These are phyloP conservation scores for Girardinus metallicus DNA, from an alignment of 2,797 vertebrate species.

Conservation along the genomic window DNA sequence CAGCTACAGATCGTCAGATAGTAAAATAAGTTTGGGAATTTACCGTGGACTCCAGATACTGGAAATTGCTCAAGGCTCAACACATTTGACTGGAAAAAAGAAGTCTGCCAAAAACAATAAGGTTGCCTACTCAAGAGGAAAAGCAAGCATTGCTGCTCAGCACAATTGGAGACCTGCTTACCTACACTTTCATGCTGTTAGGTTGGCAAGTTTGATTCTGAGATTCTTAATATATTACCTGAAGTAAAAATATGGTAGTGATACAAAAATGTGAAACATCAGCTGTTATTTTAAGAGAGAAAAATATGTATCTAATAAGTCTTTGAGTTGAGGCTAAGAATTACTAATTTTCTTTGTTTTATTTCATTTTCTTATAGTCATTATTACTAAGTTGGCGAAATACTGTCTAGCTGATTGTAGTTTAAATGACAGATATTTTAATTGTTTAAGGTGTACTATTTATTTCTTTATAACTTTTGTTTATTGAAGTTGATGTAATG, in stretches of 20 bases:
- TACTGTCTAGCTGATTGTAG: neutral
- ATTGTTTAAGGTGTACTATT: neutral
- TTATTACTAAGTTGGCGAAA: neutral
- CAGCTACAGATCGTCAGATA: slow-evolving; percentile 38
- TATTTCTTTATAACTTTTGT: neutral
- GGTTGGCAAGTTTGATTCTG: neutral
- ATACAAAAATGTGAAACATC: neutral
- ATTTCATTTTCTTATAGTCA: neutral
- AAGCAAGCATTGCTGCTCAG: slow-evolving; percentile 63
- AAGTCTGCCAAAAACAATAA: slow-evolving; percentile 45
- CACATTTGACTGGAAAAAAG: slow-evolving; percentile 30
- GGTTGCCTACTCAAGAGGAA: slow-evolving; percentile 59
- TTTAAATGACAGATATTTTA: neutral
- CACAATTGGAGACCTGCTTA: slow-evolving; percentile 60
- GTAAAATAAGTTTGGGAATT: slow-evolving; percentile 49
- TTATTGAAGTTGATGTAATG: neutral
- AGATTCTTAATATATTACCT: neutral
- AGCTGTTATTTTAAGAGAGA: neutral
- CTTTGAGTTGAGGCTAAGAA: neutral
- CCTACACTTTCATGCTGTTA: slow-evolving; percentile 25
- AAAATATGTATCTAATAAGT: neutral
- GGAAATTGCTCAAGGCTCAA: slow-evolving; percentile 50
- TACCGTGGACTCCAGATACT: slow-evolving; percentile 48
- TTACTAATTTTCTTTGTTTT: neutral
- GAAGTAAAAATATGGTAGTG: neutral